Percentiles rank a stretch among this genome's conserved stretches.
Evolutionary conservation across 2,113 vertebrate species (phyloP).

Genomic region (Elanus axillaris): DNA sequence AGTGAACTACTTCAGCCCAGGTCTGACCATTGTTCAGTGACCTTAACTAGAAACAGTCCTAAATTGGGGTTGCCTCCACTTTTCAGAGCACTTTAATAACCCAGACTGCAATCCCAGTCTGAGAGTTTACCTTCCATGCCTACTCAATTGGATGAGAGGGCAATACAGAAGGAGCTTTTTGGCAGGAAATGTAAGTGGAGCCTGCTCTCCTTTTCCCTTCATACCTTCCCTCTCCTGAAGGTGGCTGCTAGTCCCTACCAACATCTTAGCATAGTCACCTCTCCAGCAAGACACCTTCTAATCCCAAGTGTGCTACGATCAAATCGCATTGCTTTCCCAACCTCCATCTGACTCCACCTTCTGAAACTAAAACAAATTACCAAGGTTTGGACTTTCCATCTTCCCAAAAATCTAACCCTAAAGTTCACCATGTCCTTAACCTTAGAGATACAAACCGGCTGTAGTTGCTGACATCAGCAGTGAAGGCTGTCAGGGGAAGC

Average conservation of each 20-base stretch:
- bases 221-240: neutral
- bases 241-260: neutral
- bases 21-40: neutral
- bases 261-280: neutral
- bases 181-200: neutral
- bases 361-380: neutral
- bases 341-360: neutral
- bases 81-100: neutral
- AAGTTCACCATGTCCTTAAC: neutral
- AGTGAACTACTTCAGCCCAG: neutral
- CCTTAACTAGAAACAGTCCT: neutral
- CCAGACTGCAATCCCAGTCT: neutral
- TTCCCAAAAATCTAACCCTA: neutral
- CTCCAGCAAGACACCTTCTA: neutral
- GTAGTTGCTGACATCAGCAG: neutral
- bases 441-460: neutral
- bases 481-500: neutral
- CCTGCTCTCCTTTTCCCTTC: neutral
- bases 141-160: neutral
- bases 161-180: neutral
- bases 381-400: neutral
- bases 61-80: neutral
- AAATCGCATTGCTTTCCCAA: rapidly evolving
- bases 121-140: neutral
- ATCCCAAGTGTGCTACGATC: neutral